phyloP scores from a whole-genome alignment of 2,113 vertebrate genomes.

The Ictalurus punctatus region DNA sequence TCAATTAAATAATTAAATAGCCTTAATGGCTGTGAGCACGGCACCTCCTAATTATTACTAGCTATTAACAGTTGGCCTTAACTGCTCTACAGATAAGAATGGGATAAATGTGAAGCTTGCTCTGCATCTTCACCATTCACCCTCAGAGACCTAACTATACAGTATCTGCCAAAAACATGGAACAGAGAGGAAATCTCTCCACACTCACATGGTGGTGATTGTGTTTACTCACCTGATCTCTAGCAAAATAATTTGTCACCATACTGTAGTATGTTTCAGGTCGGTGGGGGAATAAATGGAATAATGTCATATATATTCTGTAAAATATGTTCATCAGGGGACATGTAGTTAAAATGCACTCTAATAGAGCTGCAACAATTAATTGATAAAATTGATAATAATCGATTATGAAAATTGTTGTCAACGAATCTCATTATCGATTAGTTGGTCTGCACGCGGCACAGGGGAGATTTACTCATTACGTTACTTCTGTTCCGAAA shows the following conservation, averaged over 20 bases:
- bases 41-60: slow-evolving; percentile 71
- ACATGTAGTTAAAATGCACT: not conserved
- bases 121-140: slow-evolving; percentile 25
- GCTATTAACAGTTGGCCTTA: slow-evolving; percentile 63
- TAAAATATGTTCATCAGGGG: not conserved
- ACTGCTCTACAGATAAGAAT: slow-evolving; percentile 36
- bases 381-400: no score
- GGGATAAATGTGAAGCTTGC: slow-evolving; percentile 54
- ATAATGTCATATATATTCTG: not conserved
- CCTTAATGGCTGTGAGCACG: slow-evolving; percentile 65
- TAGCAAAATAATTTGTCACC: not conserved
- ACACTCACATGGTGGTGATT: not conserved
- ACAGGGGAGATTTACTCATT: no score
- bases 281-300: not conserved
- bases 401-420: no score
- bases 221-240: not conserved
- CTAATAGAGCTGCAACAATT: not conserved
- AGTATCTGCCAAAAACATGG: not conserved
- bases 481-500: no score
- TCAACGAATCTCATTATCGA: no score
- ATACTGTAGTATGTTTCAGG: not conserved
- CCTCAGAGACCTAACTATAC: slow-evolving; percentile 22
- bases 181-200: not conserved
- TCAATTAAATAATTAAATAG: slow-evolving; percentile 72
- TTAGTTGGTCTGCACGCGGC: no score